Conservation (phyloP, 2,113 vertebrate species). For the Rissa tridactyla region DNA sequence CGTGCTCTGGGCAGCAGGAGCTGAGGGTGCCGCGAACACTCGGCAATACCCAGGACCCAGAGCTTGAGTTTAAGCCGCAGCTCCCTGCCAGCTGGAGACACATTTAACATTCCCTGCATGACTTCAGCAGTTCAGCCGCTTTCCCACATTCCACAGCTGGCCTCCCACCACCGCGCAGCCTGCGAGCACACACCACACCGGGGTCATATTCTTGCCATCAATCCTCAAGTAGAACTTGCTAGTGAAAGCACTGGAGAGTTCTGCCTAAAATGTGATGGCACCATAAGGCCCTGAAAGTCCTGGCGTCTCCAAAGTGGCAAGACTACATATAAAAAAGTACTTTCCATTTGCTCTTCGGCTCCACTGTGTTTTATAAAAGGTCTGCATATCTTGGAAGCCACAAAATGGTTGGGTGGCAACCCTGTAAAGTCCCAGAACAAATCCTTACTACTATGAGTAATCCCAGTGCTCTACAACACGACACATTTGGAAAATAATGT, state of each 20-base stretch:
- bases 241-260: neutral
- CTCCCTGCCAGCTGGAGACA: conserved; percentile 67
- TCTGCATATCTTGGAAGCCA: conserved; percentile 27
- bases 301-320: neutral
- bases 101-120: conserved; percentile 71
- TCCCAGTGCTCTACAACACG: neutral
- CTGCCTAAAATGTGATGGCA: conserved; percentile 4
- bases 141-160: conserved; percentile 72
- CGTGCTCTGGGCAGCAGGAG: neutral
- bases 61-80: conserved; percentile 8
- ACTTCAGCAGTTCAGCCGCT: conserved; percentile 60
- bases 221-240: conserved; percentile 24
- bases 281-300: neutral
- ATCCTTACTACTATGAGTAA: conserved; percentile 39
- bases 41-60: neutral
- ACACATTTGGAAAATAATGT: neutral
- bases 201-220: conserved; percentile 48
- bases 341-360: neutral
- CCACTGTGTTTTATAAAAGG: conserved; percentile 7
- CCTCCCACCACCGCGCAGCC: conserved; percentile 54
- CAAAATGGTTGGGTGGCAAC: conserved; percentile 56
- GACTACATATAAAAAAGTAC: neutral
- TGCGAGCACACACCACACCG: neutral
- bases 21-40: conserved; percentile 9
- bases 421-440: conserved; percentile 30